Evolutionary conservation across 1,140 invertebrate genomes (phyloP), one percentile per base, ranked within the genome.

Genomic region (Proctacanthus coquilletti): DNA sequence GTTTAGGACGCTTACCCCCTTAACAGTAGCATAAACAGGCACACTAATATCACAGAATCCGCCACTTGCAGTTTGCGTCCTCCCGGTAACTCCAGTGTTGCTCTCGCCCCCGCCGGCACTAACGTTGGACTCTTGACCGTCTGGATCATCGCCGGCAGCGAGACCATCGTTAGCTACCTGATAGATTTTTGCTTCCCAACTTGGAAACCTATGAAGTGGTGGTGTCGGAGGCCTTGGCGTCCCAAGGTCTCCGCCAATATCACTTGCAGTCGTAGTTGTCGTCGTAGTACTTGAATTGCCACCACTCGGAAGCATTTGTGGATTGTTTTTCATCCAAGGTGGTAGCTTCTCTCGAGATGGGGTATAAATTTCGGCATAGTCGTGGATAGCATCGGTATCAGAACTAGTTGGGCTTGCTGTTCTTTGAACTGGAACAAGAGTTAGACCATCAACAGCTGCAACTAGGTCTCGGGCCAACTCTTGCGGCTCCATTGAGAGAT

Each of bases 131-230:
- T 25, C 30, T 35, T 35, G 34, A 6, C 13, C 23, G 25, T 39
- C 21, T 13, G 11, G 18, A 10, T 34, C 40, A 15, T 42, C 40
- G 2, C 43, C 45, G n/a, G 53, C 53, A 5, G 47, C 53, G 9
- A 89, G 65, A 1, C 85, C 85, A 57, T 87, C 84, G 46, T 84
- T 84, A 9, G 85, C 86, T 51, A 79, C 77, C 65, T 82, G 80
- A 60, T 94, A 94, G 47, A 93, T 92, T 62, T 87, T 79, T n/a
- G 86, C 84, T 62, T 93, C 86, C 87, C 86, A 88, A 45, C 83
- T 86, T 2, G 84, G 84, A 56, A 88, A 88, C 49, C 80, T 69
- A 53, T 93, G 87, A 27, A 93, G 54, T 1, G 88, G 88, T 15
- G 87, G 87, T 1, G 87, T 92, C 0, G 88, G 88, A 1, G 86